Base-by-base conservation (phyloP, 1,140 invertebrate species). In the Zaprionus tsacasi region DNA sequence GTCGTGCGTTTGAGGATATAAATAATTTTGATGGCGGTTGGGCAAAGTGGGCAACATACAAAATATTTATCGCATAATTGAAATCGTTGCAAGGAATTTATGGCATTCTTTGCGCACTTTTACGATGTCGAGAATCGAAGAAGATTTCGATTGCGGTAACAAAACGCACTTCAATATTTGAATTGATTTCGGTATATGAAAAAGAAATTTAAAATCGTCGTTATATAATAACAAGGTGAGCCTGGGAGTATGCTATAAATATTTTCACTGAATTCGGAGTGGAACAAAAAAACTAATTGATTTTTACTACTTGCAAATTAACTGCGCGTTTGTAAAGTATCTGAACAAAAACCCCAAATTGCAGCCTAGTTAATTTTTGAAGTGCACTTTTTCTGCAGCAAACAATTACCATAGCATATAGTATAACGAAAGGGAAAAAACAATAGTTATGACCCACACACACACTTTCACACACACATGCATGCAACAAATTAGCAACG, bases 21-120 rank as follows among this genome's bases (percentile, higher is more conserved):
- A 79, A 88, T 88, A 78, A 78, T 61, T 71, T 60, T 72, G 58
- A 72, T 60, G 56, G 45, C 40, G 48, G 33, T 13, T 30, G 30
- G 50, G 21, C 33, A 74, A 43, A 30, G 33, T 30, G 70, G 43
- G 45, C 40, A 68, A 66, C 66, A 68, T 78, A 54, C 60, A 58
- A 79, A 87, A 75, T 87, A 71, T 79, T 79, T 86, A 82, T 87
- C 65, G 82, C 82, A 79, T 86, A 86, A 87, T 86, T 86, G 79
- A 86, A 87, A 87, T 86, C 78, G 69, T 75, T 86, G 69, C 48
- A 25, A 66, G 48, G 33, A 82, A 82, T 86, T 86, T 86, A 82
- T 70, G 68, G 54, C 60, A 65, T 65, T 57, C 55, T 40, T 57
- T 15, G 30, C 8, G 40, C 15, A 15, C 15, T 57, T 45, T 48